phyloP scores from a whole-genome alignment of 2,113 vertebrate species.

The Nymphicus hollandicus region DNA sequence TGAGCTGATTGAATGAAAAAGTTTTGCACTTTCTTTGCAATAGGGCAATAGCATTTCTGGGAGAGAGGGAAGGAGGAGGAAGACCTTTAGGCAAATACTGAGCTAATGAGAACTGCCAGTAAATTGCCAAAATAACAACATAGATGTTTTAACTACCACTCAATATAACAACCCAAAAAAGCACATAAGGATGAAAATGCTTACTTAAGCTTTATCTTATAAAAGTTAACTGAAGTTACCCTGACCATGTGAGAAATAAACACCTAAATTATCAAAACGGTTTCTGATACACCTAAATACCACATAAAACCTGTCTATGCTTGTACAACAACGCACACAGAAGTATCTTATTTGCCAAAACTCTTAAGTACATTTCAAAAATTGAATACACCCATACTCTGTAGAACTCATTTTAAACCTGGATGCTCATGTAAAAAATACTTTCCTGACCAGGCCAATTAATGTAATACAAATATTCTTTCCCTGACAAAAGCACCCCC shows the following conservation, averaged over 20 bases:
- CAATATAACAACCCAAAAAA: neutral
- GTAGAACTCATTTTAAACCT: neutral
- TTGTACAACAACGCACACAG: constrained; percentile 15
- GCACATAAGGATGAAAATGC: neutral
- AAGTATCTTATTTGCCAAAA: constrained; percentile 17
- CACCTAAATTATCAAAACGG: neutral
- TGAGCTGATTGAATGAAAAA: neutral
- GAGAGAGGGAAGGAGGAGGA: neutral
- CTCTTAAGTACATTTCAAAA: neutral
- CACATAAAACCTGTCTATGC: constrained; percentile 23
- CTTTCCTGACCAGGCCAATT: neutral
- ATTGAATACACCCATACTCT: neutral
- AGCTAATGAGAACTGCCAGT: neutral
- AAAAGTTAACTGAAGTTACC: neutral
- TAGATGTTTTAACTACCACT: neutral
- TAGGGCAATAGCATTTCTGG: neutral
- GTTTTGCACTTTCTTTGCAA: neutral
- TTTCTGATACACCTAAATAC: constrained; percentile 36
- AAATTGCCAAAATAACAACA: neutral
- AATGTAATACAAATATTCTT: neutral
- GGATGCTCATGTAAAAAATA: neutral
- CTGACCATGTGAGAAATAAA: neutral
- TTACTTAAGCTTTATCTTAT: neutral
- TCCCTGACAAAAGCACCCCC: neutral
- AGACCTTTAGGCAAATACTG: neutral